These are phyloP conservation scores for Limnodromus scolopaceus DNA, from an alignment of 2,797 vertebrate genomes.

Conservation along the genomic window DNA sequence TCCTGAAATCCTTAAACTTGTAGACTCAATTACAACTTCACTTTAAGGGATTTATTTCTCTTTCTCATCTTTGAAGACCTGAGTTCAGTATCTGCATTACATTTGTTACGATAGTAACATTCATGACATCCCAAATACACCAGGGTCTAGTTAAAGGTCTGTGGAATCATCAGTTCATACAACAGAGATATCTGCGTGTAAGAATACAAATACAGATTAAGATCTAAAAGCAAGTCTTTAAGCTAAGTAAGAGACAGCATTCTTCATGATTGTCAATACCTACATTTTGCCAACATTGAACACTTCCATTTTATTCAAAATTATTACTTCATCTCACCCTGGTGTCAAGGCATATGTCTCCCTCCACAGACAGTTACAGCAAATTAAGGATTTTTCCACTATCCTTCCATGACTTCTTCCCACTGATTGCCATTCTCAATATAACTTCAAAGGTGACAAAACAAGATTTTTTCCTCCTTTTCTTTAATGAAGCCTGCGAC, in stretches of 20 bases:
- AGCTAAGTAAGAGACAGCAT: neutral
- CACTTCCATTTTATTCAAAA: neutral
- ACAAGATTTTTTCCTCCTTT: neutral
- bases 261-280: neutral
- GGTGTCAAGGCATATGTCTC: neutral
- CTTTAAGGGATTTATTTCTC: neutral
- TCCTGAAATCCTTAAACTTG: neutral
- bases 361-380: neutral
- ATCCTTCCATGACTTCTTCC: neutral
- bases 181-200: neutral
- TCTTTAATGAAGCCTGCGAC: neutral
- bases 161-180: neutral
- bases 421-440: neutral
- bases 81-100: neutral
- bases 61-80: neutral
- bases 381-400: neutral
- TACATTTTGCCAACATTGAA: neutral
- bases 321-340: neutral
- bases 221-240: neutral
- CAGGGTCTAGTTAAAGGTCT: neutral
- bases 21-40: neutral
- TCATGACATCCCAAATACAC: neutral
- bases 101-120: neutral
- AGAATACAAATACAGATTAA: neutral
- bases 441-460: neutral